phyloP scores from a whole-genome alignment of 2,797 vertebrate genomes.

The Cottoperca gobio region DNA sequence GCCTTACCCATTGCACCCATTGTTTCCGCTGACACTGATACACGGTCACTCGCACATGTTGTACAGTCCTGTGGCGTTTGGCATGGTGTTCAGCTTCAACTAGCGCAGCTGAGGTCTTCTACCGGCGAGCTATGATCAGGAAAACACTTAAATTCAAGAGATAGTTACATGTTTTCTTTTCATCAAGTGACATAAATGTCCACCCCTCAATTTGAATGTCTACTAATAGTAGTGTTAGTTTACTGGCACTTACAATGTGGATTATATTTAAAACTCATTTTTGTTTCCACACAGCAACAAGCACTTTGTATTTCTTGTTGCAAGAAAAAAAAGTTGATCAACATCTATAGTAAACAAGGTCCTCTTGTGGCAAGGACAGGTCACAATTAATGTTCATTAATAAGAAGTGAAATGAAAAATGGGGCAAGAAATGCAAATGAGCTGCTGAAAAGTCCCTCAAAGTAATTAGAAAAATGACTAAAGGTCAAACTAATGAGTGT shows the following conservation, averaged over 20 bases:
- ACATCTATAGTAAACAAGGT: slow-evolving; percentile 30
- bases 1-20: slow-evolving; percentile 16
- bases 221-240: not conserved
- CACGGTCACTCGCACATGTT: slow-evolving; percentile 11
- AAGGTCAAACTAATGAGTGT: slow-evolving; percentile 48
- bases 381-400: slow-evolving; percentile 32
- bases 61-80: slow-evolving; percentile 28
- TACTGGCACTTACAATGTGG: slow-evolving; percentile 6
- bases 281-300: slow-evolving; percentile 3
- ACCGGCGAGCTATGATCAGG: slow-evolving; percentile 32
- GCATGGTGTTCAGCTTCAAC: slow-evolving; percentile 25
- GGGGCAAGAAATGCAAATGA: slow-evolving; percentile 42
- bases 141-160: slow-evolving; percentile 28
- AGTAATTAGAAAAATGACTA: slow-evolving; percentile 44
- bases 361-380: slow-evolving; percentile 44
- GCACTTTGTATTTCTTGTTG: not conserved
- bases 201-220: slow-evolving; percentile 7
- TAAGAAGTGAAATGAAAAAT: slow-evolving; percentile 48
- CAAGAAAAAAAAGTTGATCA: slow-evolving; percentile 19
- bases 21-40: slow-evolving; percentile 32
- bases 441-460: slow-evolving; percentile 39
- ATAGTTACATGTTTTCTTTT: not conserved
- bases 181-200: slow-evolving; percentile 1
- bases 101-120: slow-evolving; percentile 16
- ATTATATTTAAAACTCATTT: slow-evolving; percentile 12